Percentiles rank a stretch among this genome's conserved stretches.
Conservation (phyloP, 2,797 vertebrate species). For the Sciurus vulgaris region DNA sequence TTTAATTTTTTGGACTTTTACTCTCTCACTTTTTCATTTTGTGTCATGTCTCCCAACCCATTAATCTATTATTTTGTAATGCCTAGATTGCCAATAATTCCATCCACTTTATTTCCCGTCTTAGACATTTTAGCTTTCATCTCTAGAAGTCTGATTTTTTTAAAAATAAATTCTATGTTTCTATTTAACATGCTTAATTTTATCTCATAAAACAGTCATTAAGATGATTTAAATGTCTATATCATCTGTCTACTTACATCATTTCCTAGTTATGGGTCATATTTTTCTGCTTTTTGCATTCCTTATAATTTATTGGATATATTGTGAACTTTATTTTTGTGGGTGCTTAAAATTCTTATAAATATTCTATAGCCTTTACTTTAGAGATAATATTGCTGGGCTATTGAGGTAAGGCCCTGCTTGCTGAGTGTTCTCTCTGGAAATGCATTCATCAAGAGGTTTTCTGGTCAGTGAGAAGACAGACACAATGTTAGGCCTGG, state of each 20-base stretch:
- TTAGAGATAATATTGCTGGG: neutral
- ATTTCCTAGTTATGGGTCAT: too few species aligned
- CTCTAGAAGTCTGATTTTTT: neutral
- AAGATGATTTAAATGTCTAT: neutral
- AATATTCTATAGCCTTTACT: neutral
- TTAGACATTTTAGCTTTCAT: neutral
- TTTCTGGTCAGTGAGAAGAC: neutral
- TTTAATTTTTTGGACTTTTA: neutral
- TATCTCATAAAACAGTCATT: neutral
- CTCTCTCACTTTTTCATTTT: neutral
- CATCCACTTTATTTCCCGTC: neutral
- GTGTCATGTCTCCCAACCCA: neutral
- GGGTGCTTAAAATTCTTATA: neutral
- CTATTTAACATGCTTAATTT: neutral
- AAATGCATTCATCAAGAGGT: neutral
- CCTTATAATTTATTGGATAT: neutral
- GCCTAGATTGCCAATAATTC: neutral
- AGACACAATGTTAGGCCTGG: neutral
- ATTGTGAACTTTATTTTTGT: neutral
- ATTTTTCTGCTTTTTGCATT: too few species aligned
- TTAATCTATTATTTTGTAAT: neutral
- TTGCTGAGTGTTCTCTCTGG: neutral
- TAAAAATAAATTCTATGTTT: neutral
- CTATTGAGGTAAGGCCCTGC: neutral
- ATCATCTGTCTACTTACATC: neutral